These are phyloP conservation scores for Sebastes cheni DNA, from an alignment of 2,797 vertebrate genomes.

Conservation along the genomic window DNA sequence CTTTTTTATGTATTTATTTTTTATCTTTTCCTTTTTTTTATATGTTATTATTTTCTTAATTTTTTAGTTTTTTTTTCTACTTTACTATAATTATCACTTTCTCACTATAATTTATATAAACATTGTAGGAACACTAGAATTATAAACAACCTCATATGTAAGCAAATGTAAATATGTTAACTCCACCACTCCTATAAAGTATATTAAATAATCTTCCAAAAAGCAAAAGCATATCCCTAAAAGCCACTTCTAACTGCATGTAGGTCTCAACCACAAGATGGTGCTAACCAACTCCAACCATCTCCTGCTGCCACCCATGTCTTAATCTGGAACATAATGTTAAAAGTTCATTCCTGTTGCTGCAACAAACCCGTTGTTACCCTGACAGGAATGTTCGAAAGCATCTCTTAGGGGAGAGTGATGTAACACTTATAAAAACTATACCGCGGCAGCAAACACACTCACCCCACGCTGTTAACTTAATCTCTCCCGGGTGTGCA, in stretches of 20 bases:
- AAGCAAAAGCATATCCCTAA: background rate
- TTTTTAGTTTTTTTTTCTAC: too few species aligned
- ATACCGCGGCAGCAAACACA: constrained; percentile 37
- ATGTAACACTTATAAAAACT: constrained; percentile 53
- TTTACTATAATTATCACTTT: rapidly evolving
- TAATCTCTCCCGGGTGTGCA: constrained; percentile 59
- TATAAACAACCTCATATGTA: background rate
- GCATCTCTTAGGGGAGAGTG: constrained; percentile 31
- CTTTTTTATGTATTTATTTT: too few species aligned
- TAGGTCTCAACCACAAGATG: constrained; percentile 66
- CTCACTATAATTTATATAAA: too few species aligned
- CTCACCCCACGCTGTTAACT: constrained; percentile 34
- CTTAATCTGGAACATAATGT: constrained; percentile 10
- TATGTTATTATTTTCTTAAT: too few species aligned
- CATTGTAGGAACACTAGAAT: too few species aligned
- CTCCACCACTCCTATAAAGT: background rate
- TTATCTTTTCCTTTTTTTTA: too few species aligned
- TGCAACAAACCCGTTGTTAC: constrained; percentile 8
- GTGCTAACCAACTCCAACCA: constrained; percentile 14
- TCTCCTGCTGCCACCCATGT: background rate
- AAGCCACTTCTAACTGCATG: background rate
- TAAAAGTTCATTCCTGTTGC: constrained; percentile 18
- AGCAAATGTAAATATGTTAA: background rate
- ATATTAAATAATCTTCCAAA: background rate
- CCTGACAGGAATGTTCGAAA: constrained; percentile 33